Evolutionary conservation across 2,888 invertebrate species (phyloP).

Genomic region (Erebia epiphron): DNA sequence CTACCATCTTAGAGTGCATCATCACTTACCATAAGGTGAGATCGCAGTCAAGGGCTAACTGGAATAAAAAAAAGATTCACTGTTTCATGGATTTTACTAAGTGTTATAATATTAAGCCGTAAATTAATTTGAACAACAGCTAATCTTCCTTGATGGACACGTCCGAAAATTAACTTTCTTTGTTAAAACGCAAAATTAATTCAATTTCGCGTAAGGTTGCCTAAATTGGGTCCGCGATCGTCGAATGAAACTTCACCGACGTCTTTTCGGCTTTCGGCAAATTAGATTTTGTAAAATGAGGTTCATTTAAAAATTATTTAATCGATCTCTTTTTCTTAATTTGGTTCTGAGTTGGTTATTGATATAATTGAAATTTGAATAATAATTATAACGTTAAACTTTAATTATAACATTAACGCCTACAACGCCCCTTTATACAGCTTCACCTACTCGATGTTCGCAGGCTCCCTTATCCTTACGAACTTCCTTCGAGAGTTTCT

Average conservation of each 20-base stretch:
- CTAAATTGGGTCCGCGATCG: conserved; percentile 31
- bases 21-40: too few relatives aligned
- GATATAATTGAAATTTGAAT: background rate
- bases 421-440: too few relatives aligned
- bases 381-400: background rate
- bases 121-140: conserved; percentile 48
- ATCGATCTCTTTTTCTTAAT: background rate
- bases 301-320: conserved; percentile 7
- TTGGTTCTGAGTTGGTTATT: background rate
- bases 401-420: too few relatives aligned
- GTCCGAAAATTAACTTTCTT: conserved; percentile 50
- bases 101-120: conserved; percentile 38
- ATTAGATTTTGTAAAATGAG: conserved; percentile 28
- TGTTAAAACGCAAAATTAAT: conserved; percentile 48
- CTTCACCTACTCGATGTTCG: too few relatives aligned
- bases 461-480: too few relatives aligned
- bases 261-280: conserved; percentile 27
- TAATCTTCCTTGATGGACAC: conserved; percentile 55
- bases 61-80: too few relatives aligned
- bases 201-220: conserved; percentile 36
- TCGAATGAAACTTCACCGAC: conserved; percentile 28
- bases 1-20: too few relatives aligned
- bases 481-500: too few relatives aligned
- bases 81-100: conserved; percentile 6
- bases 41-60: too few relatives aligned